These are phyloP conservation scores for Incurvaria masculella DNA, from an alignment of 2,888 invertebrate genomes.

Conservation along the genomic window DNA sequence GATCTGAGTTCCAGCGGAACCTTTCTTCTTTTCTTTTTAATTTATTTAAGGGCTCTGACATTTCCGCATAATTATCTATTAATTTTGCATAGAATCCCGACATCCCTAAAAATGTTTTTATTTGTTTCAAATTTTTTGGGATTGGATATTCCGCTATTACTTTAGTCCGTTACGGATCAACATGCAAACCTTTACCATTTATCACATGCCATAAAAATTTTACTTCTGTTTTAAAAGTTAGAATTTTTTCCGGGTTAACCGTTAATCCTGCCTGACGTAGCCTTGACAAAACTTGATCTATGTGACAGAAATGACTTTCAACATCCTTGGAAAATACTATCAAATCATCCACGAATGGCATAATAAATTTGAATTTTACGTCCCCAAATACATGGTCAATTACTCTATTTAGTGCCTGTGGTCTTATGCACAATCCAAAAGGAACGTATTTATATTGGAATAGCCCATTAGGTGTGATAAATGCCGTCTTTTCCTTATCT, in stretches of 20 bases:
- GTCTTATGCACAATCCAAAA: not conserved
- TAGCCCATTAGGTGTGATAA: not conserved
- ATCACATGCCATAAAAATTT: conserved; percentile 1
- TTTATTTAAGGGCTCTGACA: conserved; percentile 5
- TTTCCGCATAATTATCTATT: conserved; percentile 6
- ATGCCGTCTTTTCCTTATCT: not conserved
- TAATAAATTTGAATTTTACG: conserved; percentile 6
- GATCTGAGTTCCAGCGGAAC: not conserved
- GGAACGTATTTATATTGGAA: not conserved
- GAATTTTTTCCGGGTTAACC: not conserved
- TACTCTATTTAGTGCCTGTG: not conserved
- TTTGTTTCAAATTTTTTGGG: conserved; percentile 7
- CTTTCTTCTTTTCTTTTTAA: not conserved
- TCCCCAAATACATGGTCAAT: not conserved
- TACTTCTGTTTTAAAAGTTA: not conserved
- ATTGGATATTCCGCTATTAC: conserved; percentile 5
- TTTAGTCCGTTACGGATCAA: conserved; percentile 3
- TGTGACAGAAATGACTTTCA: not conserved
- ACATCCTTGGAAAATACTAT: conserved; percentile 1
- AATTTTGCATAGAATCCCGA: conserved; percentile 9
- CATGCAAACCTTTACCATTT: not conserved
- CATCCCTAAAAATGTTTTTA: conserved; percentile 9
- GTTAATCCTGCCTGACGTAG: not conserved
- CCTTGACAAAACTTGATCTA: not conserved
- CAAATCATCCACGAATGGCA: conserved; percentile 6